A percentile compares a stretch with the other conserved stretches of the same genome.
phyloP scores from a whole-genome alignment of 2,888 invertebrate species.

The Brassicogethes aeneus region DNA sequence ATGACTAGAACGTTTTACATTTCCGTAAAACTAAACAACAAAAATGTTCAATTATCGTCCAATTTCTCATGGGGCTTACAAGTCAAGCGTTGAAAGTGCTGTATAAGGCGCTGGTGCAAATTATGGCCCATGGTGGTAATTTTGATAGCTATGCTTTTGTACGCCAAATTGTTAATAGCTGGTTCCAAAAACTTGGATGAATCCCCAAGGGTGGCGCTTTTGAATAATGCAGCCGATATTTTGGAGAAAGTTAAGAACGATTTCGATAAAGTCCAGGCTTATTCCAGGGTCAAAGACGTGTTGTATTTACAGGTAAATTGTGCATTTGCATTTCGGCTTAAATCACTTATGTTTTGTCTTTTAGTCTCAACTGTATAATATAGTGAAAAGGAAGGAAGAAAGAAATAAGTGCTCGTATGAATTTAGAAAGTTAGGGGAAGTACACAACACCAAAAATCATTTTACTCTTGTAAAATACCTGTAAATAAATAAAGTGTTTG shows the following conservation, averaged over 20 bases:
- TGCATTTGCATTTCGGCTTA: background rate
- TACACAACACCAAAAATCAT: slow-evolving; percentile 54
- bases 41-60: too few species aligned
- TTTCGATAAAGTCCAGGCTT: slow-evolving; percentile 68
- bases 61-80: slow-evolving; percentile 67
- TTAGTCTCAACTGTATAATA: slow-evolving; percentile 66
- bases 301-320: slow-evolving; percentile 55
- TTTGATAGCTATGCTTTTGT: slow-evolving; percentile 70
- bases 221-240: slow-evolving; percentile 51
- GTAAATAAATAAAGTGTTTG: slow-evolving; percentile 28
- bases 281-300: slow-evolving; percentile 64
- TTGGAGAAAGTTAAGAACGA: slow-evolving; percentile 58
- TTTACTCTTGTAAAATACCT: slow-evolving; percentile 47
- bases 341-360: slow-evolving; percentile 25
- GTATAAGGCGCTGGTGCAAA: slow-evolving; percentile 47
- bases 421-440: slow-evolving; percentile 68
- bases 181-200: too few species aligned
- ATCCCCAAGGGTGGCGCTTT: slow-evolving; percentile 42
- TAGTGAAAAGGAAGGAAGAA: slow-evolving; percentile 58
- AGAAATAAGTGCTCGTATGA: slow-evolving; percentile 77
- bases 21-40: too few species aligned
- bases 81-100: slow-evolving; percentile 65
- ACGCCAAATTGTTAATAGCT: slow-evolving; percentile 70
- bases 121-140: slow-evolving; percentile 69
- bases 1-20: too few species aligned